phyloP scores from a whole-genome alignment of 2,113 vertebrate genomes.

The Vulpes vulpes region DNA sequence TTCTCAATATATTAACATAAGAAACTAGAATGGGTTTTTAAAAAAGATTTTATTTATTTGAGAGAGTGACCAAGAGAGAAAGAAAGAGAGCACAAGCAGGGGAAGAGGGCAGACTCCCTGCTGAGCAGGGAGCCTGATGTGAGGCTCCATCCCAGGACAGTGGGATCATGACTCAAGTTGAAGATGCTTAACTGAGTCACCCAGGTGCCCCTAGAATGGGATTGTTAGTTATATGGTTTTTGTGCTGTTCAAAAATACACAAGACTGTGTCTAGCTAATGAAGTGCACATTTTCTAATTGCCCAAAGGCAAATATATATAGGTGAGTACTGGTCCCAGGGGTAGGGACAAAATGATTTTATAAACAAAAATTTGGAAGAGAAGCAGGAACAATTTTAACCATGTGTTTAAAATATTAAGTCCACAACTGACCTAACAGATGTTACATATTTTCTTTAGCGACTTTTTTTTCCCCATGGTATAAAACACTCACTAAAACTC shows the following conservation, averaged over 20 bases:
- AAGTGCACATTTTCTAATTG: neutral
- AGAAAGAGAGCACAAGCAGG: too few species aligned
- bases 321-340: neutral
- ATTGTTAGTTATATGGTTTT: neutral
- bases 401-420: conserved; percentile 56
- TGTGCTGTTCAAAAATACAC: neutral
- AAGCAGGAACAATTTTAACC: conserved; percentile 30
- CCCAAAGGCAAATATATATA: neutral
- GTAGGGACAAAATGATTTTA: conserved; percentile 48
- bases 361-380: conserved; percentile 19
- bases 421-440: conserved; percentile 25
- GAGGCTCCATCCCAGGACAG: too few species aligned
- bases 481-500: conserved; percentile 50
- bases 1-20: conserved; percentile 33
- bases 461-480: neutral
- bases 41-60: too few species aligned
- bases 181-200: too few species aligned
- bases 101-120: too few species aligned
- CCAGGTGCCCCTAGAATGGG: neutral
- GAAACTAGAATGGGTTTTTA: neutral
- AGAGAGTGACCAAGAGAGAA: too few species aligned
- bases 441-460: conserved; percentile 30
- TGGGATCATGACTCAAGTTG: too few species aligned
- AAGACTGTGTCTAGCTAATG: neutral
- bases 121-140: too few species aligned